These are phyloP conservation scores for Monopis laevigella DNA, from an alignment of 2,888 invertebrate species.

Conservation along the genomic window DNA sequence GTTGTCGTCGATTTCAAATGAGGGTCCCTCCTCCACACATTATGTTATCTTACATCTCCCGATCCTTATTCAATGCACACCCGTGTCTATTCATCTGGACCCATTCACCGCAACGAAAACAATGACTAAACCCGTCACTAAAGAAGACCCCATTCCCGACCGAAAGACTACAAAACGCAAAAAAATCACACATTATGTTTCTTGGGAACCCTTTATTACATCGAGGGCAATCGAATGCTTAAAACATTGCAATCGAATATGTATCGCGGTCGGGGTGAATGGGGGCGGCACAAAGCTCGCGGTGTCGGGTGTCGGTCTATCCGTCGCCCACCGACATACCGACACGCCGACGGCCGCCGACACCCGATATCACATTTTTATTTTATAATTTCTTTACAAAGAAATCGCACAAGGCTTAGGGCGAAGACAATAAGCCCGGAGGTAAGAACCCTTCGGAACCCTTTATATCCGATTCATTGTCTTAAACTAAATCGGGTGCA, in stretches of 20 bases:
- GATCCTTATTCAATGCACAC: slow-evolving; percentile 28
- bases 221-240: slow-evolving; percentile 63
- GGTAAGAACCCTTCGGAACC: slow-evolving; percentile 59
- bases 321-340: slow-evolving; percentile 26
- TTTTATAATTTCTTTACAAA: slow-evolving; percentile 62
- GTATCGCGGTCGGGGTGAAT: slow-evolving; percentile 38
- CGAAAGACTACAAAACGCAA: slow-evolving; percentile 49
- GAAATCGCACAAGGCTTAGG: slow-evolving; percentile 54
- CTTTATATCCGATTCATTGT: slow-evolving; percentile 63
- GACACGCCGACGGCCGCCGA: slow-evolving; percentile 31
- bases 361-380: slow-evolving; percentile 64
- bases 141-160: slow-evolving; percentile 22
- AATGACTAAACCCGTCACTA: slow-evolving; percentile 57
- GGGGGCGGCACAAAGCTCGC: slow-evolving; percentile 32
- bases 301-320: slow-evolving; percentile 41
- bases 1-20: slow-evolving; percentile 34
- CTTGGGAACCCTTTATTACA: slow-evolving; percentile 61
- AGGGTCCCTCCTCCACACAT: slow-evolving; percentile 33
- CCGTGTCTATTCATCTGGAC: slow-evolving; percentile 44
- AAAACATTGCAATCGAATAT: slow-evolving; percentile 63
- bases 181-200: slow-evolving; percentile 49
- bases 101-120: slow-evolving; percentile 56
- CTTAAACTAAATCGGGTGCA: slow-evolving; percentile 66
- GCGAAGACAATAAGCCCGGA: slow-evolving; percentile 66
- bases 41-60: slow-evolving; percentile 38